These are phyloP conservation scores for Onychorhynchus coronatus DNA, from an alignment of 2,113 vertebrate species.

Conservation along the genomic window DNA sequence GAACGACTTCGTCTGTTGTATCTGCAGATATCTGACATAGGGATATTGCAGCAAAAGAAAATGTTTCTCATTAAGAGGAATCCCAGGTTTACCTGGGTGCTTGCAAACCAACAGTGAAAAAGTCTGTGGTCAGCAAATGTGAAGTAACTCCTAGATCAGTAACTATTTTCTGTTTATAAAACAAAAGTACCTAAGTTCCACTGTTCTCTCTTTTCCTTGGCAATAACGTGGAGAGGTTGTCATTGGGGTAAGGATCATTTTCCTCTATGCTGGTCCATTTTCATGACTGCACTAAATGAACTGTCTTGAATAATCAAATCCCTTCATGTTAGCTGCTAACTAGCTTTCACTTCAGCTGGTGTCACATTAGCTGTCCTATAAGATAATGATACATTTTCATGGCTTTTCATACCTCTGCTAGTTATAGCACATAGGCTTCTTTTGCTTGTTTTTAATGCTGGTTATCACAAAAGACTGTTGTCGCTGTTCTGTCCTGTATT, in stretches of 20 bases:
- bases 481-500: not conserved
- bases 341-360: not conserved
- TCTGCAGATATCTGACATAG: not conserved
- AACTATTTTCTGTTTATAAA: not conserved
- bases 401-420: not conserved
- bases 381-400: not conserved
- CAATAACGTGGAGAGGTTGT: not conserved
- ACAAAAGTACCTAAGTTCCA: not conserved
- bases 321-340: not conserved
- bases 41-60: not conserved
- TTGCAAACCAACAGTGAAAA: not conserved
- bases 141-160: not conserved
- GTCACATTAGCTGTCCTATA: not conserved
- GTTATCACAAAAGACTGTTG: not conserved
- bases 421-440: not conserved
- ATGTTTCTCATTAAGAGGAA: not conserved
- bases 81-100: not conserved
- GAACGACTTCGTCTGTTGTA: not conserved
- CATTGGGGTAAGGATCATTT: not conserved
- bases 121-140: not conserved
- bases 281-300: not conserved
- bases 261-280: not conserved
- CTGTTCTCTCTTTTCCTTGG: not conserved
- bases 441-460: not conserved
- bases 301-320: not conserved